These are phyloP conservation scores for Catocala nupta DNA, from an alignment of 2,888 invertebrate genomes.

Conservation along the genomic window DNA sequence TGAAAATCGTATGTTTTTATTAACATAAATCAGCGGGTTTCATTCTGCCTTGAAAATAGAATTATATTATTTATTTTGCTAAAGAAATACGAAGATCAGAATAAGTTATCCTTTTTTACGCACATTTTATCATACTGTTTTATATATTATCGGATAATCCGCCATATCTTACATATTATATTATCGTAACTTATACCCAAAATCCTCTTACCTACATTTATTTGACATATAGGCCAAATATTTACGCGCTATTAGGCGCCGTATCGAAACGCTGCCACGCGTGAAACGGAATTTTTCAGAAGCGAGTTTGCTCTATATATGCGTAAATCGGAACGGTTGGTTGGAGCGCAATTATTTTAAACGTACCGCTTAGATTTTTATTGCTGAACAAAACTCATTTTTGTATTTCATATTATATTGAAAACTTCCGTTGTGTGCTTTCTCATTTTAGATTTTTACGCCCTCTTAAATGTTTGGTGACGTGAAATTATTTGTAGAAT, in stretches of 20 bases:
- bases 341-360: slow-evolving; percentile 41
- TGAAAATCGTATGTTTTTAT: too few relatives aligned
- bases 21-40: too few relatives aligned
- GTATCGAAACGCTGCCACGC: slow-evolving; percentile 33
- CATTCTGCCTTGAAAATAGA: too few relatives aligned
- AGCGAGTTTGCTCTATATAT: slow-evolving; percentile 22
- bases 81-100: too few relatives aligned
- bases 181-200: slow-evolving; percentile 3
- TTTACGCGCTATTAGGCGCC: slow-evolving; percentile 47
- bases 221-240: slow-evolving; percentile 48
- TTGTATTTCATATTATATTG: slow-evolving; percentile 14
- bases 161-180: background rate
- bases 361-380: slow-evolving; percentile 31
- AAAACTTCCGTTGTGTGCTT: slow-evolving; percentile 11
- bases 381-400: slow-evolving; percentile 17
- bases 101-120: too few relatives aligned
- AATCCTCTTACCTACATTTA: slow-evolving; percentile 33
- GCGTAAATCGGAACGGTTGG: slow-evolving; percentile 41
- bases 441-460: background rate
- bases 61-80: too few relatives aligned
- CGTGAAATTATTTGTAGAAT: too few relatives aligned
- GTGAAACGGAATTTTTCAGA: slow-evolving; percentile 37
- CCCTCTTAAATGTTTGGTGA: background rate
- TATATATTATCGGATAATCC: too few relatives aligned
- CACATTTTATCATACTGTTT: too few relatives aligned